Evolutionary conservation across 2,797 vertebrate genomes (phyloP), one percentile per base, ranked within the genome.

Genomic region (Gila robusta): DNA sequence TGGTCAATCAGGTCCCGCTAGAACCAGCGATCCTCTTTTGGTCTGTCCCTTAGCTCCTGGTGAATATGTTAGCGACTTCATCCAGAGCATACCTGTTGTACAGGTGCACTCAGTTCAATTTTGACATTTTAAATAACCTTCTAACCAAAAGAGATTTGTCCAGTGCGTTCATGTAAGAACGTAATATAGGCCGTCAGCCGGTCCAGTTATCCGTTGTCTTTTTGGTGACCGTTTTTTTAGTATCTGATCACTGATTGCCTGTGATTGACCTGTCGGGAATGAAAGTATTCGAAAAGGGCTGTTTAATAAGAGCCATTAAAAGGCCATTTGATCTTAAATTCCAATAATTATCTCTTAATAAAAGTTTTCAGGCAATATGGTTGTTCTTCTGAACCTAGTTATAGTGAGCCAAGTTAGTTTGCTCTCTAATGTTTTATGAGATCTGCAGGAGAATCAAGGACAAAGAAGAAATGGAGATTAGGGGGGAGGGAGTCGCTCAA

Each of bases 321-420:
- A 41, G 59, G 39, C 71, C 17, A 49, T 83, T 79, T 84, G 39
- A 86, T n/a, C n/a, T n/a, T n/a, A n/a, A n/a, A n/a, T n/a, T n/a
- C n/a, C n/a, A n/a, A n/a, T n/a, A n/a, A n/a, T n/a, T n/a, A n/a
- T n/a, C n/a, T n/a, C n/a, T n/a, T n/a, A n/a, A n/a, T n/a, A n/a
- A n/a, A n/a, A n/a, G n/a, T n/a, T n/a, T n/a, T n/a, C 64, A 71
- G 74, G 64, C 37, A n/a, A n/a, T 59, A 35, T 44, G 73, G 76
- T 80, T 80, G 76, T 62, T 82, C 83, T 54, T 47, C 73, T 59
- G 81, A 77, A 73, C 35, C 28, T 44, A 78, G 72, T 73, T 82
- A 62, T 89, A 64, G 74, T 71, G 87, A 80, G 72, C 89, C 89
- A 88, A 90, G 90, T 91, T 91, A 89, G 87, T 89, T 66, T 86